phyloP scores from a whole-genome alignment of 2,113 vertebrate species.

The Falcunculus frontatus region DNA sequence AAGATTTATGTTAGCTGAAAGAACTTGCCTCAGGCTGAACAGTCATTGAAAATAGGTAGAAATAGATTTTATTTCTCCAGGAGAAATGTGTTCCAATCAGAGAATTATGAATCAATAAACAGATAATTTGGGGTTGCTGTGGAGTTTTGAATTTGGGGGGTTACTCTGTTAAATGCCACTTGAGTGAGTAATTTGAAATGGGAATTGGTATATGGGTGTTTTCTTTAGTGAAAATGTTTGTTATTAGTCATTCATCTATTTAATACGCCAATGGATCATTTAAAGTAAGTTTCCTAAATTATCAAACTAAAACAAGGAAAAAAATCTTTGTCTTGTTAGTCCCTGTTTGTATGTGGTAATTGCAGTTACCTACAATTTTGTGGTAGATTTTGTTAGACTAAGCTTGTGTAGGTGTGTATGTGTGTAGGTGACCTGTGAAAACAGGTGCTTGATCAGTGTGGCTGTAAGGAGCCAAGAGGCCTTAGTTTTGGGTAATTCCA shows the following conservation, averaged over 20 bases:
- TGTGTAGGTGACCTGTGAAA: neutral
- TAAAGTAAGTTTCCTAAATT: constrained; percentile 12
- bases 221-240: neutral
- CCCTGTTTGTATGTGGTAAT: neutral
- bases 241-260: constrained; percentile 20
- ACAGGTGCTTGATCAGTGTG: neutral
- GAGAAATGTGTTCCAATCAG: neutral
- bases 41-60: neutral
- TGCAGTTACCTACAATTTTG: neutral
- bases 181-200: neutral
- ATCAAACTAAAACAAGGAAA: neutral
- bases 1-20: neutral
- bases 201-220: neutral
- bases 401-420: neutral
- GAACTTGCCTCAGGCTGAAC: neutral
- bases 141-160: neutral
- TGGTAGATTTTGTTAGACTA: neutral
- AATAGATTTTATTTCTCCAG: constrained; percentile 3
- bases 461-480: neutral
- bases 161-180: constrained; percentile 14
- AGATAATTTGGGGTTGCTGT: neutral
- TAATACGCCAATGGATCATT: neutral
- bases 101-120: neutral
- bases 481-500: neutral
- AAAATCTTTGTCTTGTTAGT: neutral